phyloP scores from a whole-genome alignment of 2,113 vertebrate genomes.

The Coptodon rendalli region DNA sequence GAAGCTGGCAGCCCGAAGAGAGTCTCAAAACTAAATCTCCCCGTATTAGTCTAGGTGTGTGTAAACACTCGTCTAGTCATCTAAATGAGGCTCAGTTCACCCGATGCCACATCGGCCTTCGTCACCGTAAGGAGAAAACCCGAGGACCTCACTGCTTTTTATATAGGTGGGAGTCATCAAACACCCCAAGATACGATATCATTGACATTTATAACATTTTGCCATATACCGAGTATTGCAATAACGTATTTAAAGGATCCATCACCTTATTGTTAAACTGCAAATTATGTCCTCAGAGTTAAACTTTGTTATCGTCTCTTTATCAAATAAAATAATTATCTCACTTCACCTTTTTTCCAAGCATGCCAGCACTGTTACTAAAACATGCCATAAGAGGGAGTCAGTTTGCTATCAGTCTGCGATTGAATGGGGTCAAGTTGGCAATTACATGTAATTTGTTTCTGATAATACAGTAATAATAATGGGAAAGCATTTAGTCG shows the following conservation, averaged over 20 bases:
- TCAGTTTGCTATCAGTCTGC: background rate
- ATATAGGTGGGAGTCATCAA: background rate
- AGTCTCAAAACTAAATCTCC: background rate
- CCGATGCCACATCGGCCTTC: background rate
- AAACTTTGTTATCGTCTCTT: background rate
- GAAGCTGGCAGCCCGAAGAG: background rate
- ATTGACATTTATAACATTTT: background rate
- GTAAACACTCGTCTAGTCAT: background rate
- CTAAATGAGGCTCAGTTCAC: background rate
- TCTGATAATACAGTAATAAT: background rate
- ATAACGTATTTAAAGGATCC: background rate
- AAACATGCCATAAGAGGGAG: background rate
- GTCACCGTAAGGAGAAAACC: background rate
- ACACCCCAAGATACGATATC: background rate
- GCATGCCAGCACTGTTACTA: background rate
- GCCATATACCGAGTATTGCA: background rate
- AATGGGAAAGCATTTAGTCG: background rate
- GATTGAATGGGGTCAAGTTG: background rate
- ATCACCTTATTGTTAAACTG: background rate
- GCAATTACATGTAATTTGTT: background rate
- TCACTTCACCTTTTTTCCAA: background rate
- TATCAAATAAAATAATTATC: background rate
- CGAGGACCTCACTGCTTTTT: background rate
- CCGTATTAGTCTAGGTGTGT: background rate
- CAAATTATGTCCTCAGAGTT: background rate